Evolutionary conservation across 2,888 invertebrate genomes (phyloP).

Genomic region (Stenodera caucasica): DNA sequence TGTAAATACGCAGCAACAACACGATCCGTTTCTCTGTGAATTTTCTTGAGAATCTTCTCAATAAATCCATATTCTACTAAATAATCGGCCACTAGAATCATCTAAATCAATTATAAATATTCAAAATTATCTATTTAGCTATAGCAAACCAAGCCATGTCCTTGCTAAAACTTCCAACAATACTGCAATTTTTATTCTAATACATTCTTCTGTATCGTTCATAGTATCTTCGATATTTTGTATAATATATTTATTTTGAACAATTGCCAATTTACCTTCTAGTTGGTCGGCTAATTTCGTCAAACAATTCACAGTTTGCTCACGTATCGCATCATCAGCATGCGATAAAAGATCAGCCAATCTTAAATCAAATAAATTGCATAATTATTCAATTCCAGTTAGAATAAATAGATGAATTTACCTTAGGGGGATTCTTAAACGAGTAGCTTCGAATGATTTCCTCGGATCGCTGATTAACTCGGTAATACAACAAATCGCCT

Average conservation of each 20-base stretch:
- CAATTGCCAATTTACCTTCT: slow-evolving; percentile 53
- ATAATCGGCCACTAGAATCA: slow-evolving; percentile 50
- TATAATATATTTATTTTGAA: slow-evolving; percentile 47
- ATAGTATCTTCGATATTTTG: slow-evolving; percentile 46
- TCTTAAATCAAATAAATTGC: slow-evolving; percentile 34
- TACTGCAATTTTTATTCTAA: slow-evolving; percentile 52
- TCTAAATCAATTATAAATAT: neutral
- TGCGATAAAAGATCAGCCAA: slow-evolving; percentile 49
- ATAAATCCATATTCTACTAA: slow-evolving; percentile 51
- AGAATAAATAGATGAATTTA: slow-evolving; percentile 26
- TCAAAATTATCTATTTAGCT: slow-evolving; percentile 8
- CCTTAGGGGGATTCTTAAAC: slow-evolving; percentile 53
- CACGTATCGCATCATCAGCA: slow-evolving; percentile 44
- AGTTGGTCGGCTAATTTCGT: slow-evolving; percentile 50
- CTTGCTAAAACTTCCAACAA: slow-evolving; percentile 52
- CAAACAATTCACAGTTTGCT: slow-evolving; percentile 51
- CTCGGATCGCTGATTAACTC: slow-evolving; percentile 57
- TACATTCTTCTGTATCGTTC: slow-evolving; percentile 46
- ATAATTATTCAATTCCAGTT: neutral
- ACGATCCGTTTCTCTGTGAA: slow-evolving; percentile 39
- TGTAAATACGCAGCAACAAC: slow-evolving; percentile 50
- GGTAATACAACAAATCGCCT: slow-evolving; percentile 54
- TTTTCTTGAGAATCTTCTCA: slow-evolving; percentile 43
- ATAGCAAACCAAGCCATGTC: slow-evolving; percentile 45
- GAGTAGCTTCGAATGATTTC: slow-evolving; percentile 53